Evolutionary conservation across 2,888 invertebrate species (phyloP), one percentile per base, ranked within the genome.

Genomic region (Odontocolon sp.): DNA sequence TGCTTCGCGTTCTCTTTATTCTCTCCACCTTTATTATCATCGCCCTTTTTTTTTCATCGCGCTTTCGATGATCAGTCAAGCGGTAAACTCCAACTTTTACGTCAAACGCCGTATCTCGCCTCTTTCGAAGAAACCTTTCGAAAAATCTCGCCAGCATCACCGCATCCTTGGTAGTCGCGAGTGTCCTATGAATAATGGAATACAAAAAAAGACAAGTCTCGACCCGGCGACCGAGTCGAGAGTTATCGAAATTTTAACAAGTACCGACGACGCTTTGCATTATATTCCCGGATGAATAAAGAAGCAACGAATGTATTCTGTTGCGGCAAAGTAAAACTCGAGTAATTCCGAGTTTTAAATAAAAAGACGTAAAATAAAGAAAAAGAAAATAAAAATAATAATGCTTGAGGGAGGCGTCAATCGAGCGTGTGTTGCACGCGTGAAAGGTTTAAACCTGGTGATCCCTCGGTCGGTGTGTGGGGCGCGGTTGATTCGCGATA

Each of bases 381-480:
- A 26, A 36, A 59, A 38, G 18, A 71, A 56, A 31, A 63, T 47
- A 72, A 23, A 36, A 21, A 21, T 28, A 66, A 36, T 45, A 21
- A 18, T 11, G 14, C 18, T 9, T 4, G 56, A 23, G 66, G 33
- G 38, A 54, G 56, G 67, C 67, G 75, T 67, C 80, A 81, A 83
- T 84, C 76, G 85, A 80, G 84, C 81, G 81, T 82, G 61, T 63
- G 79, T 84, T 82, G 84, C 77, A 69, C 80, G 80, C 67, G 73
- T 72, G 79, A 81, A 84, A 82, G 82, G 81, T 77, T 84, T 78
- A 50, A 80, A 45, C 64, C 52, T 57, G 38, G 61, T 67, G 66
- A 54, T 67, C 67, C 61, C 66, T 61, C 50, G 45, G 21, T 23
- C 59, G 47, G 42, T 56, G 38, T 47, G 63, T 69, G 47, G 11